phyloP scores from a whole-genome alignment of 1,140 invertebrate species.

The Platyscapa corneri region DNA sequence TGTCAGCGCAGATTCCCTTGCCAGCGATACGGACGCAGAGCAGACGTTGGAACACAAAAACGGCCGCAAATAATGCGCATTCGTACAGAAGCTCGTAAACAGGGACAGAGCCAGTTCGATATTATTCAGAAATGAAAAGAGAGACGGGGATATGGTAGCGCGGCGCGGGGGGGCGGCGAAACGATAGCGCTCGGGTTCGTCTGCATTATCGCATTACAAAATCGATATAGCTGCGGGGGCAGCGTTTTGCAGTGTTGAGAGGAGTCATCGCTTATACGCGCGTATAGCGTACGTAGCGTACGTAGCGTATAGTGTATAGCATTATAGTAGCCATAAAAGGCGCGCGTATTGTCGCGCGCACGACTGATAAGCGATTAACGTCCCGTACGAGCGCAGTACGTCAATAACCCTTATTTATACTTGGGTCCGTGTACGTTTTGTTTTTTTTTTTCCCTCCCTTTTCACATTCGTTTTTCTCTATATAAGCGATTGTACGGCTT shows the following conservation, averaged over 20 bases:
- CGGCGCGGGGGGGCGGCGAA: too few species aligned
- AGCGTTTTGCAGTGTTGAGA: not conserved
- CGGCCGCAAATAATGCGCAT: too few species aligned
- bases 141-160: conserved; percentile 1
- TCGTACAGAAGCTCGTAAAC: too few species aligned
- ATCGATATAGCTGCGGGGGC: conserved; percentile 42
- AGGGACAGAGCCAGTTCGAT: not conserved
- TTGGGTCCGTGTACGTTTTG: not conserved
- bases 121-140: not conserved
- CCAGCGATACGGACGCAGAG: too few species aligned
- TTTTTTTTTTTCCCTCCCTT: not conserved
- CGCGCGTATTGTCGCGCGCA: conserved; percentile 5
- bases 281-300: too few species aligned
- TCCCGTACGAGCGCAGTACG: conserved; percentile 13
- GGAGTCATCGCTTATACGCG: conserved; percentile 56
- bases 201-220: conserved; percentile 49
- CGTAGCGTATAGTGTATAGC: too few species aligned
- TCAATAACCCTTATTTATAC: conserved; percentile 22
- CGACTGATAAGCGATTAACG: conserved; percentile 52
- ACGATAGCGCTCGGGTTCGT: not conserved
- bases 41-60: too few species aligned
- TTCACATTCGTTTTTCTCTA: not conserved
- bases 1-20: too few species aligned
- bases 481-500: not conserved
- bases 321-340: conserved; percentile 3